Evolutionary conservation across 1,140 invertebrate genomes (phyloP).

Genomic region (Pachyrhynchus sulphureomaculatus): DNA sequence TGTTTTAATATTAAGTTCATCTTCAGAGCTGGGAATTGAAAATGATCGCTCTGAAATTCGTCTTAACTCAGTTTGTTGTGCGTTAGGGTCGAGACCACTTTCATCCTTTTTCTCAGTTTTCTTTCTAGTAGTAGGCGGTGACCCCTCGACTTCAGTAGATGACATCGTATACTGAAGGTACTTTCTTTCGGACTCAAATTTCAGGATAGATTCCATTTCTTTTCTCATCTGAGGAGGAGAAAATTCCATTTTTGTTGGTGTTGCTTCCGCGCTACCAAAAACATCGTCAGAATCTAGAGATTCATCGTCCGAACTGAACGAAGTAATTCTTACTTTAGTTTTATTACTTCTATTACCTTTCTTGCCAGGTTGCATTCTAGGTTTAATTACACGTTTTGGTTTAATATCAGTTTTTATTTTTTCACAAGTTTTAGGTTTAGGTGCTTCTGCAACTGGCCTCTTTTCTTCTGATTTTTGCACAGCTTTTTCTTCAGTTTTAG

Average conservation of each 20-base stretch:
- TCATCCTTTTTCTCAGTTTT: constrained; percentile 59
- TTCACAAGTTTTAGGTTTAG: constrained; percentile 47
- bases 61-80: constrained; percentile 62
- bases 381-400: constrained; percentile 58
- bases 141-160: constrained; percentile 70
- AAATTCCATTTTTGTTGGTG: constrained; percentile 66
- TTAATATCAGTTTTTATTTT: constrained; percentile 54
- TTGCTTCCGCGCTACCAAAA: constrained; percentile 68
- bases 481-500: constrained; percentile 29
- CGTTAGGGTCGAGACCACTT: constrained; percentile 60
- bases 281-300: constrained; percentile 71
- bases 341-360: constrained; percentile 58
- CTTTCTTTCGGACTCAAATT: constrained; percentile 67
- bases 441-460: constrained; percentile 31
- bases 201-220: constrained; percentile 69
- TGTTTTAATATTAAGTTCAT: constrained; percentile 56
- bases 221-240: constrained; percentile 69
- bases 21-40: constrained; percentile 69
- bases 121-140: constrained; percentile 64
- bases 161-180: constrained; percentile 71
- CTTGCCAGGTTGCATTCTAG: constrained; percentile 57
- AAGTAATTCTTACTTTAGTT: constrained; percentile 67
- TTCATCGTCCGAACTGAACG: constrained; percentile 70
- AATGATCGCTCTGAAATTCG: constrained; percentile 68
- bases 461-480: constrained; percentile 31